Evolutionary conservation across 2,113 vertebrate species (phyloP).

Genomic region (Manacus vitellinus): DNA sequence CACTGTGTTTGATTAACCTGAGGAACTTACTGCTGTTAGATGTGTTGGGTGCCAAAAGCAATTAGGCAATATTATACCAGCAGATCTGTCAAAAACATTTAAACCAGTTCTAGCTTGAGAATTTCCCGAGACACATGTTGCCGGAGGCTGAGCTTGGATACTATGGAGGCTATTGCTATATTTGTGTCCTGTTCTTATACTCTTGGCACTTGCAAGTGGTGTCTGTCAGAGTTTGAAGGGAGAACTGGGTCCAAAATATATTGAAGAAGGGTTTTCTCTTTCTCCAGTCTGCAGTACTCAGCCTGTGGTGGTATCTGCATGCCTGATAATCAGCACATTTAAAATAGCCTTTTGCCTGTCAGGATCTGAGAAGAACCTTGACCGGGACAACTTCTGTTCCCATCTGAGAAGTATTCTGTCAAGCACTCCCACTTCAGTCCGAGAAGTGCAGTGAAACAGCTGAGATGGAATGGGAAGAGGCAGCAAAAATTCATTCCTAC

Average conservation of each 20-base stretch:
- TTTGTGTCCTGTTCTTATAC: background rate
- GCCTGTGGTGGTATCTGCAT: background rate
- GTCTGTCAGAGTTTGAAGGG: background rate
- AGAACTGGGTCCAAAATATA: background rate
- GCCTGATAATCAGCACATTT: constrained; percentile 43
- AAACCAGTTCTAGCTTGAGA: background rate
- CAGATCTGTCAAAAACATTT: background rate
- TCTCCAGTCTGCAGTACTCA: background rate
- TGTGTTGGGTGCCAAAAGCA: background rate
- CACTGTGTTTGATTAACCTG: background rate
- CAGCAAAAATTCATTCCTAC: background rate
- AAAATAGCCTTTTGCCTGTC: constrained; percentile 37
- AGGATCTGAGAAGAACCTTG: background rate
- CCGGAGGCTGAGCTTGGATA: background rate
- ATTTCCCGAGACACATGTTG: background rate
- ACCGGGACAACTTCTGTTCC: background rate
- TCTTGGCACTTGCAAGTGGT: background rate
- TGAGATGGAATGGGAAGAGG: background rate
- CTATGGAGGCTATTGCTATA: background rate
- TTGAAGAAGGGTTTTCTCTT: background rate
- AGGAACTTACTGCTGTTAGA: background rate
- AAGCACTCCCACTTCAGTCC: background rate
- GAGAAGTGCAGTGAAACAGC: background rate
- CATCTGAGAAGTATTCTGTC: constrained; percentile 3
- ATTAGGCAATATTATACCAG: background rate